These are phyloP conservation scores for Rhimphoctona megacephalus DNA, from an alignment of 2,888 invertebrate species.

Conservation along the genomic window DNA sequence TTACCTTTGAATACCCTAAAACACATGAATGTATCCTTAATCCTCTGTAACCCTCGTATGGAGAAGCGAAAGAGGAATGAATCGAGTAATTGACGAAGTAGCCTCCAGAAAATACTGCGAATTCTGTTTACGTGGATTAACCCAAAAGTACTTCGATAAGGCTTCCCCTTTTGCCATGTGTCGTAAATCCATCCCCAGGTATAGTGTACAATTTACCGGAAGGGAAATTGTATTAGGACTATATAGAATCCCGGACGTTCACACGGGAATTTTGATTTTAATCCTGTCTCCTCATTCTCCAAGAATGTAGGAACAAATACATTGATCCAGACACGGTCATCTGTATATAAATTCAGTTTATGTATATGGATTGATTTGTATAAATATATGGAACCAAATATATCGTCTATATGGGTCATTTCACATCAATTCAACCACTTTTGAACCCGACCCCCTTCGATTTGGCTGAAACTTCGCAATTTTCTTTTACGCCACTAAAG, in stretches of 20 bases:
- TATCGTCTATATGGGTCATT: too few species aligned
- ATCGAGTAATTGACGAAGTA: not conserved
- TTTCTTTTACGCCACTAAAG: too few species aligned
- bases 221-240: not conserved
- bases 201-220: not conserved
- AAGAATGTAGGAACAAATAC: slow-evolving; percentile 32
- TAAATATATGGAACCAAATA: slow-evolving; percentile 9
- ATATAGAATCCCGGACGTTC: slow-evolving; percentile 68
- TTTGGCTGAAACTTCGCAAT: too few species aligned
- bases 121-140: not conserved
- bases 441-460: too few species aligned
- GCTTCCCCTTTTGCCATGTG: not conserved
- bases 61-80: not conserved
- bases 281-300: slow-evolving; percentile 53
- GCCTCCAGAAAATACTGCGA: not conserved
- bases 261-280: slow-evolving; percentile 78
- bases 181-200: not conserved
- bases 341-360: slow-evolving; percentile 5
- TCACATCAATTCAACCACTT: too few species aligned
- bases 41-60: not conserved
- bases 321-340: not conserved
- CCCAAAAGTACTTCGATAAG: not conserved
- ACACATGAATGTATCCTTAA: not conserved
- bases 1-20: not conserved
- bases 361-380: slow-evolving; percentile 14